Conservation (phyloP, 2,113 vertebrate genomes). For the Corythornis cristatus region DNA sequence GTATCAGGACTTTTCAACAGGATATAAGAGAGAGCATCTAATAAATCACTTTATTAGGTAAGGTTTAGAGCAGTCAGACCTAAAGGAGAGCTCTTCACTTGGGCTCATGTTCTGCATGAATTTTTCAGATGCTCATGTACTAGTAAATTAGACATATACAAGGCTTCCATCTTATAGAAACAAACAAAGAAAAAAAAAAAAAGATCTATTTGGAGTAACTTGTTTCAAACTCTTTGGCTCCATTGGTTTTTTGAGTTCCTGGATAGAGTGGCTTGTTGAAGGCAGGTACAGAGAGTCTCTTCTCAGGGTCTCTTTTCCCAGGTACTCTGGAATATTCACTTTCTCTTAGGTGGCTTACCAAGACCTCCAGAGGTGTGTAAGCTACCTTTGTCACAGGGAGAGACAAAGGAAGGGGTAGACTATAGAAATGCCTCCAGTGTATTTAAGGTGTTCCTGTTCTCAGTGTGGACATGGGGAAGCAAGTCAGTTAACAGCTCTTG, state of each 20-base stretch:
- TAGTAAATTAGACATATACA: background rate
- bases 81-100: background rate
- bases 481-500: background rate
- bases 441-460: background rate
- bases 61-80: background rate
- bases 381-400: background rate
- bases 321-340: background rate
- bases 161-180: fast-evolving
- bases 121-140: background rate
- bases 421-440: background rate
- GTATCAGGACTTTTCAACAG: background rate
- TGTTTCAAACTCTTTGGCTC: background rate
- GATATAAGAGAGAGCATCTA: background rate
- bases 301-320: fast-evolving
- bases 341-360: background rate
- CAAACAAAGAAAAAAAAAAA: background rate
- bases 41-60: background rate
- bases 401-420: background rate
- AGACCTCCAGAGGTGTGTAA: background rate
- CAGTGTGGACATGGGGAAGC: background rate
- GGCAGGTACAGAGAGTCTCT: background rate
- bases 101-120: background rate
- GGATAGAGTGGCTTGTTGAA: fast-evolving
- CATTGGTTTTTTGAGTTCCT: background rate
- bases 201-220: background rate